Evolutionary conservation across 2,888 invertebrate species (phyloP).

Genomic region (Sarcophaga caerulescens): DNA sequence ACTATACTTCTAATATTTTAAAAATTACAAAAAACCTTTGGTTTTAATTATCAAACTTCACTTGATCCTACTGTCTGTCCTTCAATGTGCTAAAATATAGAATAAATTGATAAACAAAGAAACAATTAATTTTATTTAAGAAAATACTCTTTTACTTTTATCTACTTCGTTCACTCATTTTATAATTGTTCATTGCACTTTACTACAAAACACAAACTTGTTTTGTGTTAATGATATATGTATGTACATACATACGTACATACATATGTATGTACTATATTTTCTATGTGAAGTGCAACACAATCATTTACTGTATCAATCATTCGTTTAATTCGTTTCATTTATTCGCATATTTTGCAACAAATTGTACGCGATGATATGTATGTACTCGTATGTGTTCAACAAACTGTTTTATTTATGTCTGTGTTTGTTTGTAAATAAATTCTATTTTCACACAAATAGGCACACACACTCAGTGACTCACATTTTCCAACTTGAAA

Average conservation of each 20-base stretch:
- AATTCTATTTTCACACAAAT: not conserved
- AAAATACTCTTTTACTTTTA: too few relatives aligned
- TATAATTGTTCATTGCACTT: too few relatives aligned
- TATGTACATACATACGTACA: not conserved
- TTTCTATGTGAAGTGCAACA: not conserved
- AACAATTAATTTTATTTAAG: too few relatives aligned
- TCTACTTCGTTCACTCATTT: too few relatives aligned
- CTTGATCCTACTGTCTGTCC: too few relatives aligned
- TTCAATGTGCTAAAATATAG: too few relatives aligned
- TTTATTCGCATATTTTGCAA: not conserved
- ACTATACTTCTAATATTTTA: too few relatives aligned
- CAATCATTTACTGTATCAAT: too few relatives aligned
- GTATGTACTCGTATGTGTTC: too few relatives aligned
- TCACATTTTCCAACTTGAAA: not conserved
- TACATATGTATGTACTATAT: slow-evolving; percentile 1
- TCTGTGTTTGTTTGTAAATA: not conserved
- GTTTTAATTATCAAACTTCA: too few relatives aligned
- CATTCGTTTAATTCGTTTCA: slow-evolving; percentile 11
- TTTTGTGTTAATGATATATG: not conserved
- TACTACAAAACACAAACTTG: slow-evolving; percentile 35
- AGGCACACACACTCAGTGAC: not conserved
- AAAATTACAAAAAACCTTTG: too few relatives aligned
- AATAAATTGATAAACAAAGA: too few relatives aligned
- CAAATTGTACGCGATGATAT: not conserved
- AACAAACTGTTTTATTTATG: not conserved